Conservation (phyloP, 2,113 vertebrate genomes). For the Melanocharis versteri region DNA sequence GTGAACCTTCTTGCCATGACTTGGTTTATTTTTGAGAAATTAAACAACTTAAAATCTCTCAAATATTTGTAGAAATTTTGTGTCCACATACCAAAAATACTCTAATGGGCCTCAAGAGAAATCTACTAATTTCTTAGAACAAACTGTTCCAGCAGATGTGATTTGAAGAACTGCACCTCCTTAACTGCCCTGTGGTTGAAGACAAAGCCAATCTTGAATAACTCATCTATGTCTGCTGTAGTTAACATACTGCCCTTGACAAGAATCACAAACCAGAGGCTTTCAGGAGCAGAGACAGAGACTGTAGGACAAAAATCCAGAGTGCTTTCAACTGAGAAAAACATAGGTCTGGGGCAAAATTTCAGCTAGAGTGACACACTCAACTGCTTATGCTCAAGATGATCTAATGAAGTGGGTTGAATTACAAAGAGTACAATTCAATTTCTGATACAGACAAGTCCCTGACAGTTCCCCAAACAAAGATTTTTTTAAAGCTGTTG, state of each 20-base stretch:
- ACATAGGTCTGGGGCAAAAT: background rate
- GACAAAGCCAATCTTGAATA: background rate
- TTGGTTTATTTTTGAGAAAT: background rate
- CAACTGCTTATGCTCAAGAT: background rate
- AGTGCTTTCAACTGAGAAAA: background rate
- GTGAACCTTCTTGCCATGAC: background rate
- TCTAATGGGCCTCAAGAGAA: background rate
- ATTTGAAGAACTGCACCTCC: background rate
- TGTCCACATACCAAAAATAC: background rate
- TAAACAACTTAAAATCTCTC: background rate
- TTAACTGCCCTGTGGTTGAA: background rate
- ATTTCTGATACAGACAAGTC: background rate
- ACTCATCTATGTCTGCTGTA: background rate
- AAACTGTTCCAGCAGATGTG: background rate
- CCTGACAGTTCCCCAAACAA: background rate
- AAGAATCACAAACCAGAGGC: background rate
- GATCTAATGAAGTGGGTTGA: background rate
- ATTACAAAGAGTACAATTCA: background rate
- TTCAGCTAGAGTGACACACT: background rate
- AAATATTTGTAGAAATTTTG: background rate
- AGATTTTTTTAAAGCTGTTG: background rate
- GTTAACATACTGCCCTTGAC: background rate
- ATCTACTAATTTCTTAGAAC: background rate
- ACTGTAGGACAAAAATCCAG: background rate
- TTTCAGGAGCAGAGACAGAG: background rate